These are phyloP conservation scores for Tolypeutes matacus DNA, from an alignment of 2,797 vertebrate species.

Conservation along the genomic window DNA sequence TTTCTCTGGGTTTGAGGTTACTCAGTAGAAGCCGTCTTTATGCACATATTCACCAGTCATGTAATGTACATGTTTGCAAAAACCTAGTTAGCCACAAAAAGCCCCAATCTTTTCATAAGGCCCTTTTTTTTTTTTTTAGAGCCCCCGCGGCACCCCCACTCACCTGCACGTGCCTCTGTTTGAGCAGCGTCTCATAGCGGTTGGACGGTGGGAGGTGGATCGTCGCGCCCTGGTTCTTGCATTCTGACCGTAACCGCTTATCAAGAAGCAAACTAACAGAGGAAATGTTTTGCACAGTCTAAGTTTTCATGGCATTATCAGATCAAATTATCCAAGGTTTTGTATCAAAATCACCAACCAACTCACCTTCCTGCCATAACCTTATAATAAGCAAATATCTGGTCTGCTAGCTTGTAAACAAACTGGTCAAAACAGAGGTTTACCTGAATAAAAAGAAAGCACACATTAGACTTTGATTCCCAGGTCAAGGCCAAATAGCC, in stretches of 20 bases:
- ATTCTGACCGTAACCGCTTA: conserved; percentile 95
- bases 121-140: accelerated
- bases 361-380: conserved; percentile 96
- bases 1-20: background rate
- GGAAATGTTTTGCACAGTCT: background rate
- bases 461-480: background rate
- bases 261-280: conserved; percentile 94
- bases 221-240: conserved; percentile 96
- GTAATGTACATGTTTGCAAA: background rate
- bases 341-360: background rate
- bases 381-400: conserved; percentile 99
- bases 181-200: conserved; percentile 96
- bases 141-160: background rate
- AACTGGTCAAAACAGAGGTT: conserved; percentile 99
- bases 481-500: background rate
- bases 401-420: conserved; percentile 98
- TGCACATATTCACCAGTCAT: background rate
- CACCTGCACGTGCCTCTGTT: conserved; percentile 98
- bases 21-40: background rate
- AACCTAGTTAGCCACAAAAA: background rate
- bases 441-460: conserved; percentile 88
- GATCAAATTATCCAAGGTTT: background rate
- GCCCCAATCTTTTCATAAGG: background rate
- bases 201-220: conserved; percentile 95
- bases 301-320: conserved; percentile 26